Evolutionary conservation across 2,113 vertebrate species (phyloP).

Genomic region (Pteruthius melanotis): DNA sequence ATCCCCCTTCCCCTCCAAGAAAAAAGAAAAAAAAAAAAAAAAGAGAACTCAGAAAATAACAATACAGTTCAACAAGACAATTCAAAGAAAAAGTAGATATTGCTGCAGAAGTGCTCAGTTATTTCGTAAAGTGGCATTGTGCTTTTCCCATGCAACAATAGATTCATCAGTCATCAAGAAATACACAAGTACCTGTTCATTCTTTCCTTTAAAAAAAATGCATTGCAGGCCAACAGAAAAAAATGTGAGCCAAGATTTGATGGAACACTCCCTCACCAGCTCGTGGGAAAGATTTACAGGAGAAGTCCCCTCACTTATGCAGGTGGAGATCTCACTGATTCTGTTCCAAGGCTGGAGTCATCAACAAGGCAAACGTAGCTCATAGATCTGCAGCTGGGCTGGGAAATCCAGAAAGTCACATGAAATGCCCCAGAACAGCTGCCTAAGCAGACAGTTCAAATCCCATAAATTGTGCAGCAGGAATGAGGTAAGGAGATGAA

Average conservation of each 20-base stretch:
- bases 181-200: not conserved
- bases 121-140: not conserved
- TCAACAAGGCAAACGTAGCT: not conserved
- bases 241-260: not conserved
- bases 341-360: conserved; percentile 3
- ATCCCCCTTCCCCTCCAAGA: too few species aligned
- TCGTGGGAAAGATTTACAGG: not conserved
- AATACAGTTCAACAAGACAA: not conserved
- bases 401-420: not conserved
- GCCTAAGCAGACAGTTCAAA: not conserved
- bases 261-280: not conserved
- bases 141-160: not conserved
- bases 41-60: not conserved
- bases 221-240: not conserved
- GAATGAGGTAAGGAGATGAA: not conserved
- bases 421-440: not conserved
- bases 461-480: not conserved
- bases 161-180: conserved; percentile 35
- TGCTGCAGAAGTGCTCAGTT: not conserved
- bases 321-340: not conserved
- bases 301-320: not conserved
- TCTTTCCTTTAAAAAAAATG: not conserved
- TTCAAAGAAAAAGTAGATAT: not conserved
- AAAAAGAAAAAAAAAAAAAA: not conserved
- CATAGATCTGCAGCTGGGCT: not conserved